These are phyloP conservation scores for Gorsachius magnificus DNA, from an alignment of 2,797 vertebrate genomes.

Conservation along the genomic window DNA sequence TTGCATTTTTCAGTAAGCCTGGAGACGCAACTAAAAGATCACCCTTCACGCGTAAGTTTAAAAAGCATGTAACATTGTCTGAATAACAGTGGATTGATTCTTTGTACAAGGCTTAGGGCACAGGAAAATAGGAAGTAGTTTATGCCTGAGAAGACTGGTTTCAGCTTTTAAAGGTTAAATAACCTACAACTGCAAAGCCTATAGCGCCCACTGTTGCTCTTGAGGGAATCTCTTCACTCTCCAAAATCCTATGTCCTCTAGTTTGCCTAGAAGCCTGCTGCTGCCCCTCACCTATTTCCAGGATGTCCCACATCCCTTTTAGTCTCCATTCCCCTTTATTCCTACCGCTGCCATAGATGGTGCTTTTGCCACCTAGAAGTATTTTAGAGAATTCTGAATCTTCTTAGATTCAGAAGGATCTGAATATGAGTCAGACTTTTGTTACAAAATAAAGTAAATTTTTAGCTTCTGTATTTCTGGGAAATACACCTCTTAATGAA, in stretches of 20 bases:
- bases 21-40: not conserved
- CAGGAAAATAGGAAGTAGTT: not conserved
- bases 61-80: not conserved
- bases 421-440: not conserved
- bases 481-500: not conserved
- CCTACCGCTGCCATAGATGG: not conserved
- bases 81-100: not conserved
- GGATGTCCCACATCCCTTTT: too few species aligned
- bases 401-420: not conserved
- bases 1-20: not conserved
- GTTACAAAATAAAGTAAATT: not conserved
- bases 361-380: not conserved
- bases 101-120: not conserved
- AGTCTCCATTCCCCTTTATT: not conserved
- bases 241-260: not conserved
- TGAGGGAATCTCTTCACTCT: too few species aligned
- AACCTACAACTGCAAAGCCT: not conserved
- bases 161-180: not conserved
- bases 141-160: not conserved
- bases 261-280: not conserved
- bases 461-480: not conserved
- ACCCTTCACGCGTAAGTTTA: not conserved
- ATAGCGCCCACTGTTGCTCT: accelerated
- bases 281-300: not conserved
- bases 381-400: not conserved